phyloP scores from a whole-genome alignment of 2,113 vertebrate genomes.

The Albula glossodonta region DNA sequence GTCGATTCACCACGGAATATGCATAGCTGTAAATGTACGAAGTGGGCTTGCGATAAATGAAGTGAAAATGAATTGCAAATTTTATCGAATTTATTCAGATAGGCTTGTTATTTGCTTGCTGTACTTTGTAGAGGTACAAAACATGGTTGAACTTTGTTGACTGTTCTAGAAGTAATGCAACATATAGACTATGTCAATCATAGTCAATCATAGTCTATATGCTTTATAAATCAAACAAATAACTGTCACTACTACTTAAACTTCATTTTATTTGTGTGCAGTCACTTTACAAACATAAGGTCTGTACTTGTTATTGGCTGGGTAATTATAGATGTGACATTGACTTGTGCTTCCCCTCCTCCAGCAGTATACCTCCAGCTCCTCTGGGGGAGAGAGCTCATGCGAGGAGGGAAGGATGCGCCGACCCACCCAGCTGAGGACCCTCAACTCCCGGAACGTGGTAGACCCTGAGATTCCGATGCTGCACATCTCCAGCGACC shows the following conservation, averaged over 20 bases:
- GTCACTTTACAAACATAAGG: background rate
- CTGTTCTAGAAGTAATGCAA: background rate
- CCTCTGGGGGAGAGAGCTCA: conserved; percentile 96
- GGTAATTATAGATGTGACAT: background rate
- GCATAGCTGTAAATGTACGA: too few species aligned
- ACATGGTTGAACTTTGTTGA: background rate
- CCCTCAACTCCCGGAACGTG: conserved; percentile 83
- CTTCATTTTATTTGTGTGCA: background rate
- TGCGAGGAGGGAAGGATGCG: conserved; percentile 97
- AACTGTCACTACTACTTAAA: background rate
- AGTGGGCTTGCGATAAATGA: too few species aligned
- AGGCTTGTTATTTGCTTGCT: background rate
- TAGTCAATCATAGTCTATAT: too few species aligned
- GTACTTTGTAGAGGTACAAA: background rate
- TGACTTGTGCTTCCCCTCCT: conserved; percentile 25
- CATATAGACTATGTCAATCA: background rate
- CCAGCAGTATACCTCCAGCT: conserved; percentile 93
- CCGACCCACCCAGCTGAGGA: conserved; percentile 89
- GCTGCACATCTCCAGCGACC: conserved; percentile 87
- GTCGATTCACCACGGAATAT: too few species aligned
- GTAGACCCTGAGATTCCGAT: conserved; percentile 83
- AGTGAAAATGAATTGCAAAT: too few species aligned
- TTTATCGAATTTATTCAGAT: too few species aligned
- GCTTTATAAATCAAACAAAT: background rate
- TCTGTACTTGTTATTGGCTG: background rate